A percentile compares a stretch with the other conserved stretches of the same genome.
These are phyloP conservation scores for Cancer borealis DNA, from an alignment of 2,888 invertebrate species.

Conservation along the genomic window DNA sequence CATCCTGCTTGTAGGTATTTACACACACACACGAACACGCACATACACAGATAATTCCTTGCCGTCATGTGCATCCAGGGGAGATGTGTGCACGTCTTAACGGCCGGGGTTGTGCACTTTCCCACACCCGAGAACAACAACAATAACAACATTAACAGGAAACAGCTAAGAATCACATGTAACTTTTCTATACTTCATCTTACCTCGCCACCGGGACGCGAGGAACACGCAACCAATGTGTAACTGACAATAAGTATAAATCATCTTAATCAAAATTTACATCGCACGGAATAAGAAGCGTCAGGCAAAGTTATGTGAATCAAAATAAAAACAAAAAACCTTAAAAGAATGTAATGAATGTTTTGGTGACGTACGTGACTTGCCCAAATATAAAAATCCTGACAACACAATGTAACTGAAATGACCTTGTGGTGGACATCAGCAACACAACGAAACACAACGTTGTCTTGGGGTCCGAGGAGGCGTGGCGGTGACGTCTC, in stretches of 20 bases:
- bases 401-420: background rate
- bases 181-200: background rate
- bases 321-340: background rate
- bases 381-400: background rate
- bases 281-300: background rate
- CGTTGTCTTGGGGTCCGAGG: background rate
- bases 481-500: background rate
- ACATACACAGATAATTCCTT: background rate
- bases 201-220: background rate
- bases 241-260: background rate
- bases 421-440: background rate
- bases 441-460: background rate
- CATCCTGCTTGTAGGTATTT: background rate
- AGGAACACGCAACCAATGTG: background rate
- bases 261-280: background rate
- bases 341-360: background rate
- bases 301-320: too few species aligned
- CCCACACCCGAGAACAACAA: slow-evolving; percentile 36
- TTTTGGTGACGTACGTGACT: background rate
- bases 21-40: background rate
- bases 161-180: slow-evolving; percentile 37
- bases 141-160: slow-evolving; percentile 38
- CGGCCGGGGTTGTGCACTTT: background rate
- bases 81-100: background rate
- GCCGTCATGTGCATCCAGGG: background rate